Evolutionary conservation across 2,797 vertebrate species (phyloP), one percentile per base, ranked within the genome.

Genomic region (Pseudomugil gertrudae): DNA sequence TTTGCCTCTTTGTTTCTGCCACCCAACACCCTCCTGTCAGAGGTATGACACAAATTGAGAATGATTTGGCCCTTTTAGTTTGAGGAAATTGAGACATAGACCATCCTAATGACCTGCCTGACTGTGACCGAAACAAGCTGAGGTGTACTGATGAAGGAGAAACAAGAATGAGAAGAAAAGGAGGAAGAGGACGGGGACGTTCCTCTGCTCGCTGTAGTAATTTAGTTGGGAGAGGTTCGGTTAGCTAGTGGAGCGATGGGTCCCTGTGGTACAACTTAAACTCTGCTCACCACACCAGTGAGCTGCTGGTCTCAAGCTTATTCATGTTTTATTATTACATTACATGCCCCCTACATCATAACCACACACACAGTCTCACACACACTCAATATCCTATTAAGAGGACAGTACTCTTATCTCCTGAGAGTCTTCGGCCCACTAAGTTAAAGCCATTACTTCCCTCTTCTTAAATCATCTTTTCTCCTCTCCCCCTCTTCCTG

Each of bases 271-370:
- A 75, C 79, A 83, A 83, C 87, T 78, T 87, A 80, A 85, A 86
- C 76, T 83, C 84, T 74, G 75, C 70, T 90, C 82, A 80, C 78
- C 73, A 80, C 82, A 80, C 78, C 73, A 80, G 76, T 77, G 77
- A 83, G 78, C 84, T 82, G 76, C 81, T 72, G 82, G 75, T 82
- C 82, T 83, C 69, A 15, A 63, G 80, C 85, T 87, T 79, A 88
- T 90, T 90, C 84, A 85, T 85, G 83, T 88, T 84, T 84, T 80
- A 89, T 88, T 84, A 86, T 89, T 80, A 84, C 87, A 86, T 84
- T 87, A 89, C 85, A 84, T 84, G 85, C 84, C 68, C 84, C 81
- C 69, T 80, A 86, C 81, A 78, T 87, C 73, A 52, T 69, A 70
- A 66, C 77, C 78, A 47, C 86, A 84, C 85, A 54, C 79, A 63